Percentiles rank a stretch among this genome's conserved stretches.
phyloP scores from a whole-genome alignment of 30 jellyfish, hydroid and myxozoan species.

The Aurelia aurita region DNA sequence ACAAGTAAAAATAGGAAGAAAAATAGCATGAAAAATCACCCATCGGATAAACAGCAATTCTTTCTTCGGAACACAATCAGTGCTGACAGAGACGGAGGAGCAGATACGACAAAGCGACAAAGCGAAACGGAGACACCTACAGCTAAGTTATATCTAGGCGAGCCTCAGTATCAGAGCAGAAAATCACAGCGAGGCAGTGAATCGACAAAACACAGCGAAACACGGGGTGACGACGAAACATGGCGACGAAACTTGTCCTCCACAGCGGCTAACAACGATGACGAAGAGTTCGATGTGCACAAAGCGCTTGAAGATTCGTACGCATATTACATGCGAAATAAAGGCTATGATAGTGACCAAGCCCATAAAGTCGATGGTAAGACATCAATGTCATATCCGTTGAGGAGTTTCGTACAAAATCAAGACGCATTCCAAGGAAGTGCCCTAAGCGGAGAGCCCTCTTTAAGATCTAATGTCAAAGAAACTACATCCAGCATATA shows the following conservation, averaged over 20 bases:
- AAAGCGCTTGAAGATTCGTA: constrained; percentile 1
- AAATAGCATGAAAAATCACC: not conserved
- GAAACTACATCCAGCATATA: too few relatives aligned
- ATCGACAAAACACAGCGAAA: too few relatives aligned
- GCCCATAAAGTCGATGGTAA: not conserved
- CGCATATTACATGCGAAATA: not conserved
- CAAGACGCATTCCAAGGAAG: too few relatives aligned
- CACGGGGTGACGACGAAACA: too few relatives aligned
- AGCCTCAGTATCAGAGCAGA: too few relatives aligned
- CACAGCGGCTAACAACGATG: too few relatives aligned
- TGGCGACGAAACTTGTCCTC: too few relatives aligned
- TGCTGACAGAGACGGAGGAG: not conserved
- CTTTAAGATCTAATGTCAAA: too few relatives aligned
- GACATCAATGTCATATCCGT: not conserved
- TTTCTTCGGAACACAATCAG: constrained; percentile 46
- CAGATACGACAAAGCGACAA: not conserved
- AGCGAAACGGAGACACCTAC: not conserved
- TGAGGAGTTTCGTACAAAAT: not conserved
- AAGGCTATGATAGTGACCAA: not conserved
- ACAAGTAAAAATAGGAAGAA: not conserved
- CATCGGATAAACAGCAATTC: constrained; percentile 37
- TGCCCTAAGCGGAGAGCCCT: too few relatives aligned
- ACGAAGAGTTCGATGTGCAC: not conserved
- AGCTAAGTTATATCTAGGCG: too few relatives aligned
- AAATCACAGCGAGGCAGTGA: too few relatives aligned